phyloP scores from a whole-genome alignment of 2,113 vertebrate genomes.

The Sylvilagus bachmani region DNA sequence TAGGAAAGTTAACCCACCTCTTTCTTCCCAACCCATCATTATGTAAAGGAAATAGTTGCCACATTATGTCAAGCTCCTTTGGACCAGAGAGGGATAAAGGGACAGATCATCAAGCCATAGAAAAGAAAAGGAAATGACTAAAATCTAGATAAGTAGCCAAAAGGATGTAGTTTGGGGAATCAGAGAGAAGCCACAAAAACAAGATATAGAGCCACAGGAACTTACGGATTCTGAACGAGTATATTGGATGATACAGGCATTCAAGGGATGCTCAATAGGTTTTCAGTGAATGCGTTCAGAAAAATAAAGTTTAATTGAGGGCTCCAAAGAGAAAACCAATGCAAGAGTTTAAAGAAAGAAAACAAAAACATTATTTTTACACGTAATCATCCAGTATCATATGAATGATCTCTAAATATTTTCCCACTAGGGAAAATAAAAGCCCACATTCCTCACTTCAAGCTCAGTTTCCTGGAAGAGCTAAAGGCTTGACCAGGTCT shows the following conservation, averaged over 20 bases:
- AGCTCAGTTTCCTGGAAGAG: constrained; percentile 78
- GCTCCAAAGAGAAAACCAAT: not conserved
- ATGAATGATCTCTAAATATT: constrained; percentile 79
- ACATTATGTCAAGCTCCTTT: constrained; percentile 69
- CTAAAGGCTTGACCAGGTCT: constrained; percentile 71
- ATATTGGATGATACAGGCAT: fast-evolving
- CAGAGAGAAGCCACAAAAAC: not conserved
- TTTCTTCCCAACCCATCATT: constrained; percentile 77
- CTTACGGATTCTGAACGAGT: fast-evolving
- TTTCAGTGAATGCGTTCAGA: not conserved
- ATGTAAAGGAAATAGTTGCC: constrained; percentile 79
- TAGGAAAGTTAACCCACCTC: constrained; percentile 73
- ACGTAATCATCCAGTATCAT: constrained; percentile 57
- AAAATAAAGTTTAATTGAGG: not conserved
- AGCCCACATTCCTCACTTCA: constrained; percentile 65
- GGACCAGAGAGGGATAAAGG: constrained; percentile 54
- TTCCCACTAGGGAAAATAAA: constrained; percentile 79
- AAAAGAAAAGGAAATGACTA: constrained; percentile 49
- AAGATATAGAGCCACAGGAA: not conserved
- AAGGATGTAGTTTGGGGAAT: not conserved
- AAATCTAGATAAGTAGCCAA: constrained; percentile 16
- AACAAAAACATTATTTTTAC: constrained; percentile 78
- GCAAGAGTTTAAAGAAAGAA: constrained; percentile 58
- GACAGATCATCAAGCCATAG: constrained; percentile 61
- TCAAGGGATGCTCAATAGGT: fast-evolving